A percentile compares a stretch with the other conserved stretches of the same genome.
phyloP scores from a whole-genome alignment of 35 echinoderm and acorn worm genomes.

The Nesometra sesokonis region DNA sequence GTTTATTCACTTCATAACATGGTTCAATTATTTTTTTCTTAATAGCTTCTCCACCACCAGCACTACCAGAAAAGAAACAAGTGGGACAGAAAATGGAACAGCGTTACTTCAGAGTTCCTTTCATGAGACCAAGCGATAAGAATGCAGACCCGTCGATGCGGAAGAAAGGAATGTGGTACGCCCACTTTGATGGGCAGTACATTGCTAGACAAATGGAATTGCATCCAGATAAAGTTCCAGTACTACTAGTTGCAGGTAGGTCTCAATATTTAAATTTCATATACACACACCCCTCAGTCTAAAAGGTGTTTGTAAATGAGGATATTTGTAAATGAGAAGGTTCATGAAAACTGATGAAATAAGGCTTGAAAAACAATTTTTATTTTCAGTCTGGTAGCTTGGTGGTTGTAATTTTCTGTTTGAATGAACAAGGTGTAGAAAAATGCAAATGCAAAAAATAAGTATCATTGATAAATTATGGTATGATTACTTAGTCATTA shows the following conservation, averaged over 20 bases:
- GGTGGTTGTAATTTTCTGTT: too few species aligned
- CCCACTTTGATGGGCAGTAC: conserved; percentile 91
- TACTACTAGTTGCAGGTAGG: conserved; percentile 83
- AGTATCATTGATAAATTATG: too few species aligned
- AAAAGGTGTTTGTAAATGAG: too few species aligned
- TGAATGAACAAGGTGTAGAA: too few species aligned
- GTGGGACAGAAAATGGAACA: conserved; percentile 45
- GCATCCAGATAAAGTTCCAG: conserved; percentile 54
- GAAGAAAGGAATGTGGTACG: conserved; percentile 78
- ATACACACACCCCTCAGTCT: too few species aligned
- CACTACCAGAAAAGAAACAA: background rate
- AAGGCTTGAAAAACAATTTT: too few species aligned
- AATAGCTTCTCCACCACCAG: conserved; percentile 5
- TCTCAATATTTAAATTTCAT: background rate
- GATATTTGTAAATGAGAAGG: too few species aligned
- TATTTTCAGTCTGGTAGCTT: too few species aligned
- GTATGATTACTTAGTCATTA: too few species aligned
- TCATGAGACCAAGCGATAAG: conserved; percentile 13
- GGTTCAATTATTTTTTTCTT: background rate
- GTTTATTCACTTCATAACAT: too few species aligned
- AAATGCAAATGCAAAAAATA: too few species aligned
- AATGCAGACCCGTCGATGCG: conserved; percentile 7
- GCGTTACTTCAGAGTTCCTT: conserved; percentile 84
- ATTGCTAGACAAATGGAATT: conserved; percentile 97
- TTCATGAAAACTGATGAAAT: too few species aligned